These are phyloP conservation scores for Otis tarda DNA, from an alignment of 2,113 vertebrate species.

Conservation along the genomic window DNA sequence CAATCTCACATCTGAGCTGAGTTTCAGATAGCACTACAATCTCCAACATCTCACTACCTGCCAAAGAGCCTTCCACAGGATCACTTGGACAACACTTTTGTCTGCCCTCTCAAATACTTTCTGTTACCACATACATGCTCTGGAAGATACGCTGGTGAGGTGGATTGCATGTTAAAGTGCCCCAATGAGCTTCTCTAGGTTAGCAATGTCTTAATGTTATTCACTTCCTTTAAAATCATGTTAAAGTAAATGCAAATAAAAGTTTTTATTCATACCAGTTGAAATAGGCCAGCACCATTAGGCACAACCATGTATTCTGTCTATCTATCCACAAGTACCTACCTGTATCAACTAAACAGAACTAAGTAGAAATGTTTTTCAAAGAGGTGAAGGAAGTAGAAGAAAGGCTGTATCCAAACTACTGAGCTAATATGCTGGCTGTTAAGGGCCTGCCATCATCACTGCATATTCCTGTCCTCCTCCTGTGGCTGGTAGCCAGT, in stretches of 20 bases:
- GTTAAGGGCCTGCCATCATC: neutral
- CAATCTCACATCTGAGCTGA: neutral
- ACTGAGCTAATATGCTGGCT: neutral
- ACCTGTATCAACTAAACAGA: neutral
- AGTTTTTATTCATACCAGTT: neutral
- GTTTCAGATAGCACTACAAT: neutral
- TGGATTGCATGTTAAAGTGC: neutral
- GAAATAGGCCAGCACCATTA: neutral
- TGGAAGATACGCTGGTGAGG: neutral
- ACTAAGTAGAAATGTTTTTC: neutral
- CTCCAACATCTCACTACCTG: neutral
- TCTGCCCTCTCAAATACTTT: neutral
- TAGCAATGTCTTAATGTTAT: neutral
- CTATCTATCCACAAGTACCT: neutral
- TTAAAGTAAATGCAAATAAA: neutral
- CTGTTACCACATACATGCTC: rapidly evolving
- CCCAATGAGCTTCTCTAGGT: neutral
- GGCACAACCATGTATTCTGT: neutral
- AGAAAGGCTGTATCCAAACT: neutral
- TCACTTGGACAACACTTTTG: neutral
- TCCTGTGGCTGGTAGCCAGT: neutral
- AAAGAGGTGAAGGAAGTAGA: neutral
- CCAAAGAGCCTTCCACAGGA: neutral
- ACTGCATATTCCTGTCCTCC: neutral
- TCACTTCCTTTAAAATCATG: neutral